phyloP scores from a whole-genome alignment of 2,888 invertebrate genomes.

The Noctua pronuba region DNA sequence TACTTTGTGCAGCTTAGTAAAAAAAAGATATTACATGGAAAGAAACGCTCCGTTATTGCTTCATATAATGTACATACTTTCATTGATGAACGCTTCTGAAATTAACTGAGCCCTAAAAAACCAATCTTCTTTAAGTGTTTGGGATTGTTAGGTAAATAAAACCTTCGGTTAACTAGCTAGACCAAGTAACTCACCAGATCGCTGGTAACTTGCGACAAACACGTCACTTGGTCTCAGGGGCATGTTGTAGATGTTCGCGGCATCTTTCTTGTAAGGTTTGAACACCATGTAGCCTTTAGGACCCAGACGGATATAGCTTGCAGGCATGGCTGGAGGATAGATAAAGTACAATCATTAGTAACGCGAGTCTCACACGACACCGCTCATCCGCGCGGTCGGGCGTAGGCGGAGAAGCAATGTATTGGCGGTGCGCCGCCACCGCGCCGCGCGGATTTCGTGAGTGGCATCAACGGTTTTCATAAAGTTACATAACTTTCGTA shows the following conservation, averaged over 20 bases:
- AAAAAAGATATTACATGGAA: too few relatives aligned
- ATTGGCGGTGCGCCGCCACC: too few relatives aligned
- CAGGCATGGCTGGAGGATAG: constrained; percentile 9
- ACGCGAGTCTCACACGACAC: neutral
- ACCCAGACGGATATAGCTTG: constrained; percentile 42
- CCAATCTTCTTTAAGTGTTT: too few relatives aligned
- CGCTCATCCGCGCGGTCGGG: neutral
- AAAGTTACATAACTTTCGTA: neutral
- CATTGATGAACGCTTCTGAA: too few relatives aligned
- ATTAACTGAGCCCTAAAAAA: too few relatives aligned
- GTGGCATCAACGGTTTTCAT: neutral
- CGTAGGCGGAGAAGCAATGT: neutral
- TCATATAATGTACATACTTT: too few relatives aligned
- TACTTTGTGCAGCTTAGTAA: too few relatives aligned
- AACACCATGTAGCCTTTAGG: constrained; percentile 58
- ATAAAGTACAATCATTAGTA: neutral
- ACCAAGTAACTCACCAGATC: constrained; percentile 88
- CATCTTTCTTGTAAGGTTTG: constrained; percentile 78
- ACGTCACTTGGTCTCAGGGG: constrained; percentile 91
- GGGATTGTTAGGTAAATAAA: too few relatives aligned
- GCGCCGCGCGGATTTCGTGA: neutral
- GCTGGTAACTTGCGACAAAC: constrained; percentile 92
- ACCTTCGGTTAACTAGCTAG: too few relatives aligned
- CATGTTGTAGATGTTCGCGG: constrained; percentile 91
- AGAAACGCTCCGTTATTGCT: too few relatives aligned